Evolutionary conservation across 35 echinoderm and acorn worm genomes (phyloP).

Genomic region (Strongylocentrotus purpuratus): DNA sequence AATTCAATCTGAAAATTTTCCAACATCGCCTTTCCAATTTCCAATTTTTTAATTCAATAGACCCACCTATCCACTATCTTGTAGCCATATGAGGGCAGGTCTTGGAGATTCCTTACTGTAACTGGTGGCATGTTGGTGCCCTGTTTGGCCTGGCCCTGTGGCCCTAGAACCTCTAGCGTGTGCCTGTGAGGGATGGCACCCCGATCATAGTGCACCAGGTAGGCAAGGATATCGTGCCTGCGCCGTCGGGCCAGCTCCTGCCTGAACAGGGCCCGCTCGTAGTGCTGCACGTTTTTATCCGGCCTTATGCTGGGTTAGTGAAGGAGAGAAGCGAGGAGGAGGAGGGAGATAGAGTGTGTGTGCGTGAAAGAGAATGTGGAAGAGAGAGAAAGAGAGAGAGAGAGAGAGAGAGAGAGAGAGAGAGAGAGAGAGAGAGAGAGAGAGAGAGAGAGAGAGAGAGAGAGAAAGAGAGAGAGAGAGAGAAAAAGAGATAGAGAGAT

Average conservation of each 20-base stretch:
- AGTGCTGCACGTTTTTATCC: constrained; percentile 80
- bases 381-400: too few relatives aligned
- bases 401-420: neutral
- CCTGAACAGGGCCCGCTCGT: constrained; percentile 69
- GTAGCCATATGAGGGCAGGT: neutral
- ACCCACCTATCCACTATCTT: constrained; percentile 42
- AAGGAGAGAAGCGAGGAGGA: neutral
- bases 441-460: neutral
- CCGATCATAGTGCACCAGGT: constrained; percentile 88
- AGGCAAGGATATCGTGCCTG: constrained; percentile 89
- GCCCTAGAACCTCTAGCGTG: neutral
- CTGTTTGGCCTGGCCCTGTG: neutral
- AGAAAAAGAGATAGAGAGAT: too few relatives aligned
- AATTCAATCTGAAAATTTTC: too few relatives aligned
- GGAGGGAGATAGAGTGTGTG: neutral
- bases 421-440: neutral
- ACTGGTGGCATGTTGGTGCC: neutral
- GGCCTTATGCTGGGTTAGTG: constrained; percentile 56
- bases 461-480: neutral
- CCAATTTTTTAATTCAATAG: neutral
- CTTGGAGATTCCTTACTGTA: constrained; percentile 28
- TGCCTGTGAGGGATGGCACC: neutral
- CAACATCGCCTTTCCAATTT: too few relatives aligned
- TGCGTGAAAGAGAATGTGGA: too few relatives aligned
- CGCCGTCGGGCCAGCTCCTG: constrained; percentile 75